Conservation (phyloP, 2,888 invertebrate genomes). For the Quadroppia sp. region DNA sequence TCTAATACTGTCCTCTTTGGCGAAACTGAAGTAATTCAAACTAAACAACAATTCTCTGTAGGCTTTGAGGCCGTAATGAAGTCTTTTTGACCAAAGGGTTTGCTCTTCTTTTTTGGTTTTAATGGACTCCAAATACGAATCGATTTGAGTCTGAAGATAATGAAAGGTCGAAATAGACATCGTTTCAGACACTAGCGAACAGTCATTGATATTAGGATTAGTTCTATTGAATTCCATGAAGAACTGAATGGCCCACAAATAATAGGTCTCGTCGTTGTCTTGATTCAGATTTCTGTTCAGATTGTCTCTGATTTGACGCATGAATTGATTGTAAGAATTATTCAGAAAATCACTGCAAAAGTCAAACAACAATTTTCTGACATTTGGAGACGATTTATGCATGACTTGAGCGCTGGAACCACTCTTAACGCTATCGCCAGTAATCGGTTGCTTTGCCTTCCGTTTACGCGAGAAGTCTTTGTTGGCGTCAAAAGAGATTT, state of each 20-base stretch:
- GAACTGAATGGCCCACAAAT: constrained; percentile 87
- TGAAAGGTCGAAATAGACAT: constrained; percentile 87
- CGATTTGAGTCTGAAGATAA: constrained; percentile 87
- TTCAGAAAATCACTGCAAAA: constrained; percentile 90
- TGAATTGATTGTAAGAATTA: constrained; percentile 86
- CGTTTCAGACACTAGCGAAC: constrained; percentile 77
- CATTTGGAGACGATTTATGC: constrained; percentile 75
- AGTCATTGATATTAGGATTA: neutral
- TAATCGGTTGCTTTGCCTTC: constrained; percentile 70
- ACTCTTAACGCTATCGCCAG: constrained; percentile 61
- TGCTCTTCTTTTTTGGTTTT: constrained; percentile 78
- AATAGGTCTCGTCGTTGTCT: constrained; percentile 85
- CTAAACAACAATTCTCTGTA: constrained; percentile 80
- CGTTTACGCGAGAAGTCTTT: constrained; percentile 68
- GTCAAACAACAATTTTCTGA: constrained; percentile 82
- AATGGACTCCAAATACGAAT: constrained; percentile 66
- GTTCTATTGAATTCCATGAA: constrained; percentile 94
- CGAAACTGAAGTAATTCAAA: constrained; percentile 73
- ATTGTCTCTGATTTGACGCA: constrained; percentile 77
- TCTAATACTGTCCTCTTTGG: constrained; percentile 64
- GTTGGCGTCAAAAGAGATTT: constrained; percentile 70
- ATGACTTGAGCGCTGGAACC: constrained; percentile 11
- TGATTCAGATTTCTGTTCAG: constrained; percentile 57
- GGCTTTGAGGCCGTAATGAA: constrained; percentile 74
- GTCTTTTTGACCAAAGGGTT: constrained; percentile 69